phyloP scores from a whole-genome alignment of 2,797 vertebrate species.

The Ptychadena robeensis region DNA sequence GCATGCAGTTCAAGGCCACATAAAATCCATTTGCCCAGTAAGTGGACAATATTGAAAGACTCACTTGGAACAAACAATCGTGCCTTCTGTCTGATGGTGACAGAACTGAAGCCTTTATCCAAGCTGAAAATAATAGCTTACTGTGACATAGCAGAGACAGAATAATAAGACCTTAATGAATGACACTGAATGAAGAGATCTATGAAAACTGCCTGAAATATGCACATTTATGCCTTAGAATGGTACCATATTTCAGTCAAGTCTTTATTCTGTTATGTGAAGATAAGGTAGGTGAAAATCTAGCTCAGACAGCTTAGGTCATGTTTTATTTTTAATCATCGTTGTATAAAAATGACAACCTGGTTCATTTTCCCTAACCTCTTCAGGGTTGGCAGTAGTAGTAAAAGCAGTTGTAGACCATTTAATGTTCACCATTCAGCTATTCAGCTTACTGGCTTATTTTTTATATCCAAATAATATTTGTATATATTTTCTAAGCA shows the following conservation, averaged over 20 bases:
- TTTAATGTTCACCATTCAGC: not conserved
- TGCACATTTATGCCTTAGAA: conserved; percentile 10
- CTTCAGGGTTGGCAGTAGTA: not conserved
- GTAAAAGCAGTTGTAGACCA: not conserved
- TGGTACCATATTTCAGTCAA: not conserved
- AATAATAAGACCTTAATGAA: conserved; percentile 38
- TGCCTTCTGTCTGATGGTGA: conserved; percentile 27
- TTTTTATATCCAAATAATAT: too few relatives aligned
- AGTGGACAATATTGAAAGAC: conserved; percentile 40
- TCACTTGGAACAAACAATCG: conserved; percentile 21
- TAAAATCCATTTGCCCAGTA: conserved; percentile 35
- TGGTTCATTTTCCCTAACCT: not conserved
- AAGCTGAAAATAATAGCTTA: conserved; percentile 38
- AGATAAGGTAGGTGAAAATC: not conserved
- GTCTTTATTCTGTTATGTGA: not conserved
- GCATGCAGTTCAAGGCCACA: conserved; percentile 16
- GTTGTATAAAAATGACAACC: not conserved
- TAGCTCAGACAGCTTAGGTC: not conserved
- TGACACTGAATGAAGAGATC: not conserved
- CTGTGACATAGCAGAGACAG: conserved; percentile 4
- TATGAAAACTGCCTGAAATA: conserved; percentile 12
- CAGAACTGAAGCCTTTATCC: conserved; percentile 24
- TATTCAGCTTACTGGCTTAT: not conserved
- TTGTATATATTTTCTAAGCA: too few relatives aligned
- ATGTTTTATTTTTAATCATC: not conserved